Conservation (phyloP, 2,797 vertebrate genomes). For the Amphiprion clarkii region DNA sequence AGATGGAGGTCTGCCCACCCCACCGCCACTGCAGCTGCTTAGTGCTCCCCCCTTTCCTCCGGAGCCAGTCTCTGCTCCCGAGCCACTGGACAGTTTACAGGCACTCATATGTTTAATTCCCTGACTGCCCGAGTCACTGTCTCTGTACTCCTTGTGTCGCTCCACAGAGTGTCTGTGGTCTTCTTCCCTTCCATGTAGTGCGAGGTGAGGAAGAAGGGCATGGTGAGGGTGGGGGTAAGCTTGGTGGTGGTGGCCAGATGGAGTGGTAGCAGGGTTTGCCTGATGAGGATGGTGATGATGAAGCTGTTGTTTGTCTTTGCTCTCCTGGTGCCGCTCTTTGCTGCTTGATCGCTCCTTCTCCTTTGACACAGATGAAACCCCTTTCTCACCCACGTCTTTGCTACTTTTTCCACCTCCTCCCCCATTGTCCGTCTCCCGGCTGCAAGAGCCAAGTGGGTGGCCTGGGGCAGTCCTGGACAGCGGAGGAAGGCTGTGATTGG, state of each 20-base stretch:
- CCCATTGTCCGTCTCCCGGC: slow-evolving; percentile 88
- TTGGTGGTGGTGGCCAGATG: slow-evolving; percentile 76
- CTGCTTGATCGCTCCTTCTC: slow-evolving; percentile 87
- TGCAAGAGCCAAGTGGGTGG: slow-evolving; percentile 90
- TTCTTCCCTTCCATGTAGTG: slow-evolving; percentile 82
- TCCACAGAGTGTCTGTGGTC: slow-evolving; percentile 82
- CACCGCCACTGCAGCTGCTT: slow-evolving; percentile 81
- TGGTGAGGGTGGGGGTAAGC: slow-evolving; percentile 76
- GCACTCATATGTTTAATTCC: slow-evolving; percentile 88
- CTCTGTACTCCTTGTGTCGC: slow-evolving; percentile 90
- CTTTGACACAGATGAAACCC: slow-evolving; percentile 82
- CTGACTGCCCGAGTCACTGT: slow-evolving; percentile 76
- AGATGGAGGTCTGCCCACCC: slow-evolving; percentile 70
- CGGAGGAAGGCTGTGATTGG: slow-evolving; percentile 91
- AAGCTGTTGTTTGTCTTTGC: slow-evolving; percentile 83
- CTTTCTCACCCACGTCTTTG: slow-evolving; percentile 79
- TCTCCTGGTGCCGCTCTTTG: slow-evolving; percentile 85
- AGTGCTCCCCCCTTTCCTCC: slow-evolving; percentile 75
- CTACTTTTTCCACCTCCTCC: slow-evolving; percentile 83
- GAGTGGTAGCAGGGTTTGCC: slow-evolving; percentile 49
- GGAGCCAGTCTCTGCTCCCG: slow-evolving; percentile 75
- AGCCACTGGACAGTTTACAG: slow-evolving; percentile 87
- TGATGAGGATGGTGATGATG: slow-evolving; percentile 71
- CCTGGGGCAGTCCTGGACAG: slow-evolving; percentile 87
- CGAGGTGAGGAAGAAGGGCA: slow-evolving; percentile 71